Base-by-base conservation (phyloP, 2,888 invertebrate genomes). In the Mechanitis messenoides region DNA sequence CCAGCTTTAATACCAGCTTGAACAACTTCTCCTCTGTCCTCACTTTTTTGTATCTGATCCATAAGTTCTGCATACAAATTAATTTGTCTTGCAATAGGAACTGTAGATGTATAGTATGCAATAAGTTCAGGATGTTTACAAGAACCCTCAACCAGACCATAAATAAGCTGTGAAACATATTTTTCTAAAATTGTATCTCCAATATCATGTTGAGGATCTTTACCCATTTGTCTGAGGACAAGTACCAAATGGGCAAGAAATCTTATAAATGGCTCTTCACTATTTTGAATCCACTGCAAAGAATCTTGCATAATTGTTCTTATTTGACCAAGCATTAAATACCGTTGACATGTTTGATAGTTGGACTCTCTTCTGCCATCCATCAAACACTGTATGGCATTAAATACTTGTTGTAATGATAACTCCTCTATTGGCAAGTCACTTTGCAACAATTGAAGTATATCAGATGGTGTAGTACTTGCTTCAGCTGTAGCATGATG, bases 231-330 rank as follows among this genome's bases (percentile, higher is more conserved):
- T 54, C 96, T 92, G 66, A 98, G 91, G 71, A 98, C 94, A 3
- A 98, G 87, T 12, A 96, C 92, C 58, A 98, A 89, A 83, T 98
- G 98, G 4, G 97, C 94, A 69, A 96, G 89, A 74, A 97, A 97
- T 69, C 98, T 88, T 42, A 96, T 79, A 69, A 95, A 93, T 71
- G 92, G 80, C 54, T 87, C 87, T 53, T 87, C 87, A 33, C 84
- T 81, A 61, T 83, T 86, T 42, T 93, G 91, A 50, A 94, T 78
- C 93, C 95, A 95, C 11, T 85, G 83, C 56, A 93, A 91, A 70
- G 96, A 92, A 66, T 93, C 92, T 68, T 93, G 92, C 84, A 97
- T 91, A 59, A 98, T 87, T 55, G 93, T 90, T 12, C 92, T 90
- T n/a, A 94, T 88, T 75, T 96, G 94, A 69, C 96, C 96, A 2